Percentiles rank a stretch among this genome's conserved stretches.
Conservation (phyloP, 1,140 invertebrate genomes). For the Rhagoletis zephyria region DNA sequence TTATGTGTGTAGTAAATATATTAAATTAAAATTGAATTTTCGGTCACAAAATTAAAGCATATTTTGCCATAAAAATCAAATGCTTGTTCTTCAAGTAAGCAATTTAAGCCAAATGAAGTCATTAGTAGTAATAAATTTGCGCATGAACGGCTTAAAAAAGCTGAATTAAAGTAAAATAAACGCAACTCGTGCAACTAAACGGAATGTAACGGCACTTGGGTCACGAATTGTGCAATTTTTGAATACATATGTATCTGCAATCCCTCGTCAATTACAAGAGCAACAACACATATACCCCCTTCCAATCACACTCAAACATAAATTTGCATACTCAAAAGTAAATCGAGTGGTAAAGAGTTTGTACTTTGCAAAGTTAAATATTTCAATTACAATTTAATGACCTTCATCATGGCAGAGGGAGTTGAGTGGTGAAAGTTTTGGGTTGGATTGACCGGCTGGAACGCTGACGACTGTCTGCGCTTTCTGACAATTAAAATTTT, state of each 20-base stretch:
- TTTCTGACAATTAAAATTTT: not conserved
- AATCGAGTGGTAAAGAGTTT: conserved; percentile 43
- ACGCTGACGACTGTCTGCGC: conserved; percentile 5
- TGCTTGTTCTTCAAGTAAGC: too few species aligned
- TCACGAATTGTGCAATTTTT: conserved; percentile 9
- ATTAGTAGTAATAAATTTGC: not conserved
- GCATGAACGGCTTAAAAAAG: not conserved
- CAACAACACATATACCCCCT: not conserved
- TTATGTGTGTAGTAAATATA: too few species aligned
- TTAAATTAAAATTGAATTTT: too few species aligned
- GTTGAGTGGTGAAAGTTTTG: not conserved
- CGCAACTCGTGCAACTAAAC: not conserved
- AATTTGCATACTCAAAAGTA: not conserved
- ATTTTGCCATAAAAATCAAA: too few species aligned
- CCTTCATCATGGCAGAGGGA: conserved; percentile 15
- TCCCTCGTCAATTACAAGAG: not conserved
- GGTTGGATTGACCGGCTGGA: not conserved
- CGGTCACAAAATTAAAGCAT: too few species aligned
- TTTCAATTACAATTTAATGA: conserved; percentile 50
- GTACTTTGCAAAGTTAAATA: conserved; percentile 35
- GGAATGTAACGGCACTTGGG: conserved; percentile 5
- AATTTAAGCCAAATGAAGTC: conserved; percentile 1
- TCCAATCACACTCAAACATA: not conserved
- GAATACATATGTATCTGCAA: not conserved
- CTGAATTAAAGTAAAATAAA: conserved; percentile 2